These are phyloP conservation scores for Polydrusus pterygomalis DNA, from an alignment of 2,888 invertebrate species.

Conservation along the genomic window DNA sequence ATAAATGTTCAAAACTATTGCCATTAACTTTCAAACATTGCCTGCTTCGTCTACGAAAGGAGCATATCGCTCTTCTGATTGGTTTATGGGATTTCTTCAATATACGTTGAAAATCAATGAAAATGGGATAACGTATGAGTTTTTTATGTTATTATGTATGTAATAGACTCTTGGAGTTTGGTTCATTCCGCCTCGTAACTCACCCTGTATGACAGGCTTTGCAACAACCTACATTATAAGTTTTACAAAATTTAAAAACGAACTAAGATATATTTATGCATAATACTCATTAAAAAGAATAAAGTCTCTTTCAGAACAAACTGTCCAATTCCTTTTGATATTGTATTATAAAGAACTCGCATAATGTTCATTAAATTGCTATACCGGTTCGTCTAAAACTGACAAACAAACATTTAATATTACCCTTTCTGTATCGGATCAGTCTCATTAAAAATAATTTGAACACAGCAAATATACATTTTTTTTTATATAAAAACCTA, in stretches of 20 bases:
- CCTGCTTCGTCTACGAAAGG: no score
- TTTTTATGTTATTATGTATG: no score
- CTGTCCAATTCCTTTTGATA: constrained; percentile 36
- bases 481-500: neutral
- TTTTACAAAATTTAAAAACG: constrained; percentile 3
- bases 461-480: neutral
- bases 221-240: no score
- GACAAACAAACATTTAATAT: constrained; percentile 37
- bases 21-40: no score
- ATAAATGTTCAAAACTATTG: no score
- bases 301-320: constrained; percentile 38
- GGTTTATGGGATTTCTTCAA: no score
- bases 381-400: constrained; percentile 34
- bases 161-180: no score
- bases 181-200: no score
- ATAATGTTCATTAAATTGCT: constrained; percentile 41
- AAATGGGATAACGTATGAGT: no score
- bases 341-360: constrained; percentile 23
- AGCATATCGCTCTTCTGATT: no score
- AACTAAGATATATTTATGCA: constrained; percentile 44
- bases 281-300: constrained; percentile 43
- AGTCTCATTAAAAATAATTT: constrained; percentile 20
- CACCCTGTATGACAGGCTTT: no score
- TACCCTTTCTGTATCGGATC: constrained; percentile 4
- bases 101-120: no score